phyloP scores from a whole-genome alignment of 2,888 invertebrate genomes.

The Cinara cedri region DNA sequence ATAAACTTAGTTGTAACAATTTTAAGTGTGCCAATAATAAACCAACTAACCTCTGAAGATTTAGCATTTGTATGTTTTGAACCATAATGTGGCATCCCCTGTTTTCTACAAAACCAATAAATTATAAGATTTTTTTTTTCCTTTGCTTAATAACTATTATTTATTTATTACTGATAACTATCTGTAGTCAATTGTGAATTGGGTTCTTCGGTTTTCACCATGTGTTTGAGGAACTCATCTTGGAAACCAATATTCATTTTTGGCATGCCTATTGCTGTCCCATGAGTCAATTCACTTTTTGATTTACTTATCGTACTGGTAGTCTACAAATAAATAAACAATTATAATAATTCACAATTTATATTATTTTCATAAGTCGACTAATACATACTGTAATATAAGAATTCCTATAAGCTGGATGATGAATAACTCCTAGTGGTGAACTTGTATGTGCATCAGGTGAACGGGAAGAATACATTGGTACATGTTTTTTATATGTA shows the following conservation, averaged over 20 bases:
- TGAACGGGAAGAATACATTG: constrained; percentile 24
- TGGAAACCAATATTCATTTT: constrained; percentile 58
- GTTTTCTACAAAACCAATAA: constrained; percentile 29
- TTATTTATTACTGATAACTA: constrained; percentile 41
- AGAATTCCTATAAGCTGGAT: constrained; percentile 39
- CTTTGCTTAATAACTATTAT: neutral
- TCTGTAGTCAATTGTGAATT: constrained; percentile 29
- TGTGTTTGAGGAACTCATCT: constrained; percentile 58
- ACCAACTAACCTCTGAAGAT: constrained; percentile 30
- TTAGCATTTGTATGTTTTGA: constrained; percentile 31
- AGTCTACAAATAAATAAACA: neutral
- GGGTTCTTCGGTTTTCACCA: constrained; percentile 56
- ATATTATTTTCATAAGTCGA: neutral
- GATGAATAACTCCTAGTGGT: constrained; percentile 38
- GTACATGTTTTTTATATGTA: constrained; percentile 14
- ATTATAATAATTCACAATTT: neutral
- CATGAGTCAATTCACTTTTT: constrained; percentile 33
- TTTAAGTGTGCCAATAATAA: constrained; percentile 1
- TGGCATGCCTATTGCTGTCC: constrained; percentile 49
- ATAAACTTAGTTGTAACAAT: neutral
- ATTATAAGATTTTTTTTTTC: neutral
- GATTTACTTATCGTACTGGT: constrained; percentile 23
- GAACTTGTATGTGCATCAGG: constrained; percentile 16
- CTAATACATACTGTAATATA: constrained; percentile 38
- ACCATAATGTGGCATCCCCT: constrained; percentile 20